These are phyloP conservation scores for Vidua macroura DNA, from an alignment of 2,113 vertebrate species.

Conservation along the genomic window DNA sequence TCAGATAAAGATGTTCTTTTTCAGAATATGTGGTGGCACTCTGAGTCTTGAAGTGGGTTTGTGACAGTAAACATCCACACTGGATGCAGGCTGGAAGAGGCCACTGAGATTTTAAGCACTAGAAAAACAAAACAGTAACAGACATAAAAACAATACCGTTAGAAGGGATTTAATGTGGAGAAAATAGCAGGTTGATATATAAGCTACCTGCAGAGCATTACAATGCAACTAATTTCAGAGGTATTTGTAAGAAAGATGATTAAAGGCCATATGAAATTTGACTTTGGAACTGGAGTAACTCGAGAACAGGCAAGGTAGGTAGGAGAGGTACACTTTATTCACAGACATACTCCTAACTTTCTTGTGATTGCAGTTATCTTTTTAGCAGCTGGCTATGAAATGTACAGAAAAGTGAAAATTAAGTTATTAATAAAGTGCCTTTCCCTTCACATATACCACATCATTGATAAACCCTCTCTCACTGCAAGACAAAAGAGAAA, in stretches of 20 bases:
- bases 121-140: not conserved
- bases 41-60: not conserved
- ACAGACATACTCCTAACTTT: not conserved
- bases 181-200: not conserved
- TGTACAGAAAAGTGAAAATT: not conserved
- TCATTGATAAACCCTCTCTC: not conserved
- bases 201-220: not conserved
- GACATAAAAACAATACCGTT: not conserved
- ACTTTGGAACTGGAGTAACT: not conserved
- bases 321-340: not conserved
- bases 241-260: not conserved
- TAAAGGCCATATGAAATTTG: not conserved
- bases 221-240: not conserved
- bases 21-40: not conserved
- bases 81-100: not conserved
- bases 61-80: not conserved
- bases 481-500: not conserved
- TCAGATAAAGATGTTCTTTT: not conserved
- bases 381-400: not conserved
- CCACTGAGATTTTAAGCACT: not conserved
- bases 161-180: not conserved
- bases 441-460: not conserved
- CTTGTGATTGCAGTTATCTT: fast-evolving
- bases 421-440: not conserved
- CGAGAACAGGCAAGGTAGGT: not conserved